phyloP scores from a whole-genome alignment of 2,888 invertebrate genomes.

The Parapristionchus giblindavisi region DNA sequence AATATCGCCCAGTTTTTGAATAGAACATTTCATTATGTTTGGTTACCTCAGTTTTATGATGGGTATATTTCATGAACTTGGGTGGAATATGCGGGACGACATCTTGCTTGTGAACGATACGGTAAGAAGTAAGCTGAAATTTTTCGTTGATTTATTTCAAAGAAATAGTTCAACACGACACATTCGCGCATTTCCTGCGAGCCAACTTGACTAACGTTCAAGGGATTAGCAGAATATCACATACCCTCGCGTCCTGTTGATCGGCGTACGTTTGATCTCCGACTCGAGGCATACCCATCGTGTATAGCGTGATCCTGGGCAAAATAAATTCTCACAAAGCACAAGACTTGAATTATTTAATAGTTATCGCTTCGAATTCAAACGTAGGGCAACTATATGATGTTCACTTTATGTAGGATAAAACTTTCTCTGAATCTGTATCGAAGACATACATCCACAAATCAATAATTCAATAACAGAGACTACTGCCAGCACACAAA shows the following conservation, averaged over 20 bases:
- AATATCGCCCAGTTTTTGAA: neutral
- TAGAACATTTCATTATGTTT: neutral
- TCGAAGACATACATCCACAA: too few relatives aligned
- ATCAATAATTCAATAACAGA: too few relatives aligned
- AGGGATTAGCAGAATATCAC: constrained; percentile 15
- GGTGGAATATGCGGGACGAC: constrained; percentile 38
- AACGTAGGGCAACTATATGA: too few relatives aligned
- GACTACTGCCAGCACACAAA: too few relatives aligned
- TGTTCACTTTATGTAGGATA: too few relatives aligned
- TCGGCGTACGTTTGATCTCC: constrained; percentile 16
- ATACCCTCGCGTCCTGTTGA: neutral
- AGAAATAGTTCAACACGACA: neutral
- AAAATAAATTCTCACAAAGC: too few relatives aligned
- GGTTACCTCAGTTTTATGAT: constrained; percentile 34
- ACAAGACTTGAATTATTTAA: too few relatives aligned
- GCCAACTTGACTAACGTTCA: too few relatives aligned
- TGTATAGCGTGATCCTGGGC: constrained; percentile 22
- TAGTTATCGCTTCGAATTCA: too few relatives aligned
- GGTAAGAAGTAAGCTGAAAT: constrained; percentile 24
- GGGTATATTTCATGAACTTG: constrained; percentile 33
- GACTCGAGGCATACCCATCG: constrained; percentile 1
- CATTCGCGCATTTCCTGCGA: too few relatives aligned
- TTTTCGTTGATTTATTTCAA: constrained; percentile 18
- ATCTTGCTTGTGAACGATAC: constrained; percentile 39
- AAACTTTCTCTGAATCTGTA: too few relatives aligned